These are phyloP conservation scores for Hofmannophila pseudospretella DNA, from an alignment of 2,888 invertebrate genomes.

Conservation along the genomic window DNA sequence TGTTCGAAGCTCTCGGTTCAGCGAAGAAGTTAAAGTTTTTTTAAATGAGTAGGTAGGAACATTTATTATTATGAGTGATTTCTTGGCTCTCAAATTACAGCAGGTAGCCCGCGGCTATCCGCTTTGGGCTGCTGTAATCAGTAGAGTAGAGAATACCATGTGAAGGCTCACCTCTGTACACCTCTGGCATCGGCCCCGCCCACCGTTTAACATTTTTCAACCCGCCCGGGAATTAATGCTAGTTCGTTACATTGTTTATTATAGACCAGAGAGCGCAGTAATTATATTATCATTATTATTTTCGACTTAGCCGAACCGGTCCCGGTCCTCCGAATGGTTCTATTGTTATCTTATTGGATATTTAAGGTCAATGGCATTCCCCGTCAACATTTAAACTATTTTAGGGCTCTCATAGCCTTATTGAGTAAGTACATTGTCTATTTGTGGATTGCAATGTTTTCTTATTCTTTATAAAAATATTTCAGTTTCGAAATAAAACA, in stretches of 20 bases:
- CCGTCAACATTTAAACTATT: neutral
- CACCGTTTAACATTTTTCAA: conserved; percentile 74
- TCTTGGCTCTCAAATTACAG: conserved; percentile 68
- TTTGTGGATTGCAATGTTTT: no score
- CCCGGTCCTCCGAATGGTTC: conserved; percentile 12
- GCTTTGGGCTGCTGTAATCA: conserved; percentile 44
- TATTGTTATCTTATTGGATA: conserved; percentile 19
- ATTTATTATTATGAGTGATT: conserved; percentile 75
- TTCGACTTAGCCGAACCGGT: conserved; percentile 24
- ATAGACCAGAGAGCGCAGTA: conserved; percentile 39
- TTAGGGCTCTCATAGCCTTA: neutral
- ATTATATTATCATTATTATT: conserved; percentile 58
- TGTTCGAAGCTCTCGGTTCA: conserved; percentile 37
- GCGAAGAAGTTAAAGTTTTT: conserved; percentile 42
- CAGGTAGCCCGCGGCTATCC: conserved; percentile 71
- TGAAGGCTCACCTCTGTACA: conserved; percentile 53
- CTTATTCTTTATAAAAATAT: no score
- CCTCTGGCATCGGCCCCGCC: conserved; percentile 43
- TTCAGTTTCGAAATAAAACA: no score
- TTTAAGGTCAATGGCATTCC: conserved; percentile 18
- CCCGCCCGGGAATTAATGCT: conserved; percentile 62
- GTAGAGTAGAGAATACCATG: conserved; percentile 35
- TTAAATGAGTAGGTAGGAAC: conserved; percentile 69
- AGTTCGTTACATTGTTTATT: conserved; percentile 65
- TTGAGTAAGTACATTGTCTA: no score